Base-by-base conservation (phyloP, 2,113 vertebrate species). In the Isichthys henryi region DNA sequence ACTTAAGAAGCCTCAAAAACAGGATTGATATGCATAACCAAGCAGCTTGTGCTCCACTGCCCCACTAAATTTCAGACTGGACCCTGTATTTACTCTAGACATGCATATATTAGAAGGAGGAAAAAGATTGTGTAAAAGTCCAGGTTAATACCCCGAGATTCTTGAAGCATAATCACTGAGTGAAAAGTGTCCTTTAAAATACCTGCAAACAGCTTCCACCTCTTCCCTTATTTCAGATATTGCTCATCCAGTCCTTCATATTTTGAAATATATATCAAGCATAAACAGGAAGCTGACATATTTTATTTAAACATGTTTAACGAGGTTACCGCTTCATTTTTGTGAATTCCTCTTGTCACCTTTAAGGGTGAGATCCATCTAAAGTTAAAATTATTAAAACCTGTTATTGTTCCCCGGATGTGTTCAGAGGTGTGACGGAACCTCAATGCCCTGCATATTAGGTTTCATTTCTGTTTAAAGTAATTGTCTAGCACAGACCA, bases 401-500 rank as follows among this genome's bases (percentile, higher is more conserved):
- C 74, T 43, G 15, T 1, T 80, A 39, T 80, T 15, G 74, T 80
- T 80, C 17, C 74, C 43, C 17, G 35, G 2, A 19, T 43, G 74
- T 43, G 5, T 43, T 43, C 74, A 80, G 35, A 43, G 3, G 15
- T 80, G 35, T 43, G 74, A 70, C 43, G 35, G 6, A 7, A 39
- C 35, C 35, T 80, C 35, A 92, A 87, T 95, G 94, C 93, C 94
- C 94, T 93, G 95, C 94, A 95, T 95, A 94, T 94, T 91, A 93
- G 89, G 92, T 92, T 92, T 93, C 92, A 83, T 90, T 93, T 91
- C 86, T 92, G 90, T 94, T 93, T 91, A 91, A 93, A 91, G 92
- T 92, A 91, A 93, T 95, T 96, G 94, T 96, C 95, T 96, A 94
- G 92, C 93, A 92, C 89, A 91, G 92, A 91, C 91, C 89, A 90